A percentile compares a stretch with the other conserved stretches of the same genome.
Conservation (phyloP, 2,797 vertebrate genomes). For the Manis pentadactyla region DNA sequence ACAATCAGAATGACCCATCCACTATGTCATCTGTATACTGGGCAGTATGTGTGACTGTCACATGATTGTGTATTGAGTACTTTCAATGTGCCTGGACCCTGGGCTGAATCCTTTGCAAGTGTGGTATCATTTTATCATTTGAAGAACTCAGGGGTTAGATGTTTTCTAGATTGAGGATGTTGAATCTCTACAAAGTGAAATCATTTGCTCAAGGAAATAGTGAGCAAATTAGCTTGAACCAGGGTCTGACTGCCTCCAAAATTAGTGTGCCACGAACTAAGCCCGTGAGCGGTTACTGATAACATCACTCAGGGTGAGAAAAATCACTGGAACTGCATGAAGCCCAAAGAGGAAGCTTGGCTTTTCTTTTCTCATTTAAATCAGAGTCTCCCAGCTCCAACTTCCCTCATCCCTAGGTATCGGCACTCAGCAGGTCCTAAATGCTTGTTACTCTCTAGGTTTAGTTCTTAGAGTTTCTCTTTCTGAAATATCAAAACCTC, state of each 20-base stretch:
- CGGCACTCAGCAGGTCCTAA: background rate
- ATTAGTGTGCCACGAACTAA: fast-evolving
- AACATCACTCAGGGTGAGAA: background rate
- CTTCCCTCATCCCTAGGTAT: background rate
- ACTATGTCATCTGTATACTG: too few species aligned
- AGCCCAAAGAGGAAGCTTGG: background rate
- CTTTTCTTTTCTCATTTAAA: background rate
- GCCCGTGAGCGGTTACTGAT: background rate
- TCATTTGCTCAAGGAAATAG: background rate
- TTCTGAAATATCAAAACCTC: background rate
- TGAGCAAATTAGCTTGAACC: background rate
- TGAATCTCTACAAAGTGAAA: background rate
- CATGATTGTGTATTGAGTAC: fast-evolving
- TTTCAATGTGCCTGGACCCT: fast-evolving
- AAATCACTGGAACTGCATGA: background rate
- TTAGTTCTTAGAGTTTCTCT: background rate
- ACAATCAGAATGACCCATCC: background rate
- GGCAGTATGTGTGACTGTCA: background rate
- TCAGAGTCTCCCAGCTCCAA: too few species aligned
- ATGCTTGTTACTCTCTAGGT: background rate
- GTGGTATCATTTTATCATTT: background rate
- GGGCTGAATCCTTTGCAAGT: background rate
- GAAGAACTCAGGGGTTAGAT: background rate
- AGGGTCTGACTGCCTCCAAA: background rate
- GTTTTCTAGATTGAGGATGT: background rate